Conservation (phyloP, 2,888 invertebrate genomes). For the Aphodius granarius region DNA sequence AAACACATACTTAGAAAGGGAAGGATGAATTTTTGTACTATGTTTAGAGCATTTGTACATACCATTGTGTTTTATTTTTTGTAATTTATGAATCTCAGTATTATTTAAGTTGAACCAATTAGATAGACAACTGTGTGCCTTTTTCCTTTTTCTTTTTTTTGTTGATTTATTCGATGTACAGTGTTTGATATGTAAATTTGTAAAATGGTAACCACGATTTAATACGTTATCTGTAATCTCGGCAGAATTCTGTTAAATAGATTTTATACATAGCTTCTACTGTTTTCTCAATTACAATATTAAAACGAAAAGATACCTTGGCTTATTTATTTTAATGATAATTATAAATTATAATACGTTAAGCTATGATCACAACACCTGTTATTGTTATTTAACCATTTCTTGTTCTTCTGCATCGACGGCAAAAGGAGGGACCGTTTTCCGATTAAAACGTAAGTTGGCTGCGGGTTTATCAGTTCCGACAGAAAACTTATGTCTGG, state of each 20-base stretch:
- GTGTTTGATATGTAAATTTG: constrained; percentile 19
- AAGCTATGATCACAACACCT: constrained; percentile 44
- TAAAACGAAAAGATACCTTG: neutral
- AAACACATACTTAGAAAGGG: constrained; percentile 26
- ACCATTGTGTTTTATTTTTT: neutral
- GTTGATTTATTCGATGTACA: constrained; percentile 11
- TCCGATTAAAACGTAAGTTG: constrained; percentile 39
- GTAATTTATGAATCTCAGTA: neutral
- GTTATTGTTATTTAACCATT: constrained; percentile 26
- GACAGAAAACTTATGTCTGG: constrained; percentile 25
- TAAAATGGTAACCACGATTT: neutral
- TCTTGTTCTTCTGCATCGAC: constrained; percentile 38
- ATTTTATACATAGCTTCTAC: neutral
- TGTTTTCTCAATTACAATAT: neutral
- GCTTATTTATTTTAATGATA: constrained; percentile 11
- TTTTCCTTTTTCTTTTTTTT: neutral
- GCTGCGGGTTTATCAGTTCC: constrained; percentile 22
- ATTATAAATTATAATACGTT: constrained; percentile 44
- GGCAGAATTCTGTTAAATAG: neutral
- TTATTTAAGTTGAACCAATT: neutral
- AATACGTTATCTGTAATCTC: neutral
- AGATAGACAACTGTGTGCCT: neutral
- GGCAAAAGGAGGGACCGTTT: constrained; percentile 45
- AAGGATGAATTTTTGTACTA: neutral
- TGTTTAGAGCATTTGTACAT: neutral